A percentile compares a stretch with the other conserved stretches of the same genome.
Evolutionary conservation across 2,888 invertebrate species (phyloP).

Genomic region (Trilocha varians): DNA sequence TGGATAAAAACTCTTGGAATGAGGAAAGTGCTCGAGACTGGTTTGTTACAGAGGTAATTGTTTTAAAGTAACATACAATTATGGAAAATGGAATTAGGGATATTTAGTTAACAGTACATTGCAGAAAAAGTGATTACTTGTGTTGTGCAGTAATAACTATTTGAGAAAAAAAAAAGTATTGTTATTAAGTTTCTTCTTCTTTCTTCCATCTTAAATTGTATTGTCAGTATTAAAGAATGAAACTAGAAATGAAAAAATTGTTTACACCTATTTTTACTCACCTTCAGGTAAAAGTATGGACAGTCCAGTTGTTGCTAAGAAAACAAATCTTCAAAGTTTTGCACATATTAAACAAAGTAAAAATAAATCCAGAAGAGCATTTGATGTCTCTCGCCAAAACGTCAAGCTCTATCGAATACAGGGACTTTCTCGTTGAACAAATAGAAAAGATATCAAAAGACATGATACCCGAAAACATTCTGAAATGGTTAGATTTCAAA

Average conservation of each 20-base stretch:
- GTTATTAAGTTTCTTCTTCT: too few species aligned
- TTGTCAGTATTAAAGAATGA: too few species aligned
- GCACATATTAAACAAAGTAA: constrained; percentile 76
- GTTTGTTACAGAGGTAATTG: constrained; percentile 71
- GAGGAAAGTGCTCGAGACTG: constrained; percentile 65
- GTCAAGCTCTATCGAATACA: constrained; percentile 71
- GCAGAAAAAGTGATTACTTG: too few species aligned
- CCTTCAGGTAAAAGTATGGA: constrained; percentile 76
- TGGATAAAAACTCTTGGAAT: constrained; percentile 67
- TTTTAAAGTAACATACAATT: neutral
- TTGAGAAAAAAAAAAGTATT: too few species aligned
- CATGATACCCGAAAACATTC: constrained; percentile 37
- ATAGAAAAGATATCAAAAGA: constrained; percentile 67
- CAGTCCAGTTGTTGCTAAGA: constrained; percentile 73
- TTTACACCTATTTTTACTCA: too few species aligned
- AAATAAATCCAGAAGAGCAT: constrained; percentile 71
- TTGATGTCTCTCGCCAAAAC: constrained; percentile 73
- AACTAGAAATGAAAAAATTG: too few species aligned
- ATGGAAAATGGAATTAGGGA: too few species aligned
- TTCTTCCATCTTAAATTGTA: too few species aligned
- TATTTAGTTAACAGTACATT: too few species aligned
- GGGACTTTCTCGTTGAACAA: constrained; percentile 79
- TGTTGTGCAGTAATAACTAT: too few species aligned
- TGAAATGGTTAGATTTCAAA: constrained; percentile 48
- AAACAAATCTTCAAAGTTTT: constrained; percentile 78